A percentile compares a stretch with the other conserved stretches of the same genome.
phyloP scores from a whole-genome alignment of 2,113 vertebrate genomes.

The Oceanites oceanicus region DNA sequence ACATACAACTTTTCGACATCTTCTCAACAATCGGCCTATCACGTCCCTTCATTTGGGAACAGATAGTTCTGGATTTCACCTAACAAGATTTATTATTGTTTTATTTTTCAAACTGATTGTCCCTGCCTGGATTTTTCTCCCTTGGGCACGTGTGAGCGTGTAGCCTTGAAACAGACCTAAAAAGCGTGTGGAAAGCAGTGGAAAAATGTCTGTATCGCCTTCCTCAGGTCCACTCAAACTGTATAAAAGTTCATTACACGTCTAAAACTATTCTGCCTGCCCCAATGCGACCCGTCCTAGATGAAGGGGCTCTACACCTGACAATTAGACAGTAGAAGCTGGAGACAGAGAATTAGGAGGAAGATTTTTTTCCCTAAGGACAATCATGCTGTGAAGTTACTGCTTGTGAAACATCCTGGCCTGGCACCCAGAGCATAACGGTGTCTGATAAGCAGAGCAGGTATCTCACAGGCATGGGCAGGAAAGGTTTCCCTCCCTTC shows the following conservation, averaged over 20 bases:
- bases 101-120: not conserved
- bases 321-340: not conserved
- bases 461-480: not conserved
- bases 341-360: not conserved
- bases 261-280: not conserved
- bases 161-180: not conserved
- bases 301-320: not conserved
- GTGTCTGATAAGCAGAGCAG: not conserved
- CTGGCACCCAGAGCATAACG: not conserved
- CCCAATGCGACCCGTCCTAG: rapidly evolving
- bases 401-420: not conserved
- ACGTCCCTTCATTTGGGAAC: not conserved
- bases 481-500: not conserved
- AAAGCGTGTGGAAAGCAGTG: not conserved
- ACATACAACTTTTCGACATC: not conserved
- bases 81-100: not conserved
- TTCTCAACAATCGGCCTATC: not conserved
- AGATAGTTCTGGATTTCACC: not conserved
- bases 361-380: not conserved
- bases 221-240: not conserved
- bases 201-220: rapidly evolving
- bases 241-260: rapidly evolving
- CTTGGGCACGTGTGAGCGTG: rapidly evolving
- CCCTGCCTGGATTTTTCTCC: not conserved
- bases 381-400: not conserved